Conservation (phyloP, 2,797 vertebrate species). For the Stomatorhinus walkeri region DNA sequence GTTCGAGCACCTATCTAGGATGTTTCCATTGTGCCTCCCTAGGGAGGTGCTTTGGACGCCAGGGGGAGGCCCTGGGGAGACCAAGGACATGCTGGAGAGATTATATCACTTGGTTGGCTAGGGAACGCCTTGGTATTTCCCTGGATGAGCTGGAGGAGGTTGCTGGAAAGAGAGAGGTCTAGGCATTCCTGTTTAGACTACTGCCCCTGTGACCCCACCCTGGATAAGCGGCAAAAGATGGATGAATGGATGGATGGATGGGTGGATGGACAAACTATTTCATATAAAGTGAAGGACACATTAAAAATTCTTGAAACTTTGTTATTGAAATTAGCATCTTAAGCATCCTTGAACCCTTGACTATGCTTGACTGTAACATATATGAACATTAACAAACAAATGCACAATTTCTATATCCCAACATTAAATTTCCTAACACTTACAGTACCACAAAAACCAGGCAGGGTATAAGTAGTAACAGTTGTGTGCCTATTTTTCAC, state of each 20-base stretch:
- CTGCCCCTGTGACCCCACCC: neutral
- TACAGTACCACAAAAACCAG: neutral
- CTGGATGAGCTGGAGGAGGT: neutral
- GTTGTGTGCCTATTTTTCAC: neutral
- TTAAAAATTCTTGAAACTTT: neutral
- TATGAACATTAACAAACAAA: neutral
- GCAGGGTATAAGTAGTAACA: neutral
- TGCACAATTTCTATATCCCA: neutral
- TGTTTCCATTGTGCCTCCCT: neutral
- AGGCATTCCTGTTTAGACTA: neutral
- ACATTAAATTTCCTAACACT: neutral
- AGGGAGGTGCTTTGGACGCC: neutral
- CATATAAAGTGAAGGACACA: neutral
- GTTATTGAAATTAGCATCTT: neutral
- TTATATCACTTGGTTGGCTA: neutral
- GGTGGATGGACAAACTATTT: neutral
- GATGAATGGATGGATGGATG: neutral
- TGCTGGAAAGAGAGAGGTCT: neutral
- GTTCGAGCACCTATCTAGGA: neutral
- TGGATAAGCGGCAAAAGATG: neutral
- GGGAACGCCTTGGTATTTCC: neutral
- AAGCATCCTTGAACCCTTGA: neutral
- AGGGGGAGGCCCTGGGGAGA: neutral
- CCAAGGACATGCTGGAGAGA: neutral
- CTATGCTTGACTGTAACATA: neutral